A percentile compares a stretch with the other conserved stretches of the same genome.
phyloP scores from a whole-genome alignment of 2,888 invertebrate species.

The Actias luna region DNA sequence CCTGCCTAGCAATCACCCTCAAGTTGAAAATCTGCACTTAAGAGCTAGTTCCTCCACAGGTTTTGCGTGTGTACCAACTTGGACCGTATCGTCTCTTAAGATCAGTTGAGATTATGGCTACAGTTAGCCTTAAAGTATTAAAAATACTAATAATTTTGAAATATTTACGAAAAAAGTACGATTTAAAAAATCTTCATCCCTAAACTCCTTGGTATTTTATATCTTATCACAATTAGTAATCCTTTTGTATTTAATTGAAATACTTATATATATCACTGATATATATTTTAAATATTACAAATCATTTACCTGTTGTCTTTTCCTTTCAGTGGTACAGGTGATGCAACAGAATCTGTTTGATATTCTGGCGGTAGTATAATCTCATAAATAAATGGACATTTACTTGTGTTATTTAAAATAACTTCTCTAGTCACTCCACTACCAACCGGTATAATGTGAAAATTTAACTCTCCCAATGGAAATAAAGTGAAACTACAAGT shows the following conservation, averaged over 20 bases:
- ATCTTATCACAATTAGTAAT: neutral
- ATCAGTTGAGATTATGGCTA: no score
- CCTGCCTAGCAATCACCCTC: no score
- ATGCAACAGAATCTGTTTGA: constrained; percentile 38
- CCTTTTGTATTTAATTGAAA: neutral
- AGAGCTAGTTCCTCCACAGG: no score
- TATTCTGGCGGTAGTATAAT: constrained; percentile 61
- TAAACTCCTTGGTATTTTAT: no score
- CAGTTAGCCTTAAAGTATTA: no score
- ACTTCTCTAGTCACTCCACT: constrained; percentile 77
- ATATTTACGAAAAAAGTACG: no score
- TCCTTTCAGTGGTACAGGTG: constrained; percentile 32
- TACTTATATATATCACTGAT: neutral
- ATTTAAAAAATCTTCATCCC: no score
- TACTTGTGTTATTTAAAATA: constrained; percentile 82
- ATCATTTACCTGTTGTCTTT: constrained; percentile 58
- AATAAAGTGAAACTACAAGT: constrained; percentile 79
- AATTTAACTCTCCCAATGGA: constrained; percentile 81
- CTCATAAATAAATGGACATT: constrained; percentile 79
- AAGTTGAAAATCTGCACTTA: no score
- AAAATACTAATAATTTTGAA: no score
- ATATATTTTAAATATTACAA: neutral
- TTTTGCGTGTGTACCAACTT: no score
- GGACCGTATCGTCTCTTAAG: no score
- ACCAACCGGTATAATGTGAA: constrained; percentile 80